These are phyloP conservation scores for Craseonycteris thonglongyai DNA, from an alignment of 2,113 vertebrate genomes.

Conservation along the genomic window DNA sequence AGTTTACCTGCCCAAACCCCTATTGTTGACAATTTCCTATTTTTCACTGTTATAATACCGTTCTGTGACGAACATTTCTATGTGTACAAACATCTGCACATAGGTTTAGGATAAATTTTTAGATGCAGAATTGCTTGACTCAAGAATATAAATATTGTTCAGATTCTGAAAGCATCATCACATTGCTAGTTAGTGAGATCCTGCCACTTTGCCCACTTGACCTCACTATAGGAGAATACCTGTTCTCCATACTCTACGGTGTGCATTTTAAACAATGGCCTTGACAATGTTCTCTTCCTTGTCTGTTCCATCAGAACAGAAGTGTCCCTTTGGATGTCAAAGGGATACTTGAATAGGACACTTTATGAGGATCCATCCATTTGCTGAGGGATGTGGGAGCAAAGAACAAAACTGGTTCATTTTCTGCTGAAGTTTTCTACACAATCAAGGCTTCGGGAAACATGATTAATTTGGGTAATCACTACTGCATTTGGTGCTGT, in stretches of 20 bases:
- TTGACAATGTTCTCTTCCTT: neutral
- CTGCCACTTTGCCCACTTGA: neutral
- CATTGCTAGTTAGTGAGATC: neutral
- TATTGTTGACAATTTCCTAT: neutral
- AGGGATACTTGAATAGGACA: neutral
- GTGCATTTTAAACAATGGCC: neutral
- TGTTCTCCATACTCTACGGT: neutral
- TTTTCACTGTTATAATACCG: neutral
- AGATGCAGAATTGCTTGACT: neutral
- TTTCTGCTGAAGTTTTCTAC: neutral
- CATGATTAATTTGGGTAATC: neutral
- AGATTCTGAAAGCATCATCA: neutral
- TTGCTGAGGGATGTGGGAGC: neutral
- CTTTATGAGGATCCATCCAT: neutral
- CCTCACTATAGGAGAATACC: neutral
- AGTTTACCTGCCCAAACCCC: neutral
- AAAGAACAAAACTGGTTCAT: neutral
- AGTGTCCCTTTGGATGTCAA: neutral
- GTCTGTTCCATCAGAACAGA: neutral
- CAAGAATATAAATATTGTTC: neutral
- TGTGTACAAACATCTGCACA: neutral
- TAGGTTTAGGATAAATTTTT: neutral
- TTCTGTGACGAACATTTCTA: neutral
- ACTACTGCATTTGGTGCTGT: neutral
- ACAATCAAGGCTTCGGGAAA: neutral